These are phyloP conservation scores for Cantharis flavilabris DNA, from an alignment of 2,888 invertebrate species.

Conservation along the genomic window DNA sequence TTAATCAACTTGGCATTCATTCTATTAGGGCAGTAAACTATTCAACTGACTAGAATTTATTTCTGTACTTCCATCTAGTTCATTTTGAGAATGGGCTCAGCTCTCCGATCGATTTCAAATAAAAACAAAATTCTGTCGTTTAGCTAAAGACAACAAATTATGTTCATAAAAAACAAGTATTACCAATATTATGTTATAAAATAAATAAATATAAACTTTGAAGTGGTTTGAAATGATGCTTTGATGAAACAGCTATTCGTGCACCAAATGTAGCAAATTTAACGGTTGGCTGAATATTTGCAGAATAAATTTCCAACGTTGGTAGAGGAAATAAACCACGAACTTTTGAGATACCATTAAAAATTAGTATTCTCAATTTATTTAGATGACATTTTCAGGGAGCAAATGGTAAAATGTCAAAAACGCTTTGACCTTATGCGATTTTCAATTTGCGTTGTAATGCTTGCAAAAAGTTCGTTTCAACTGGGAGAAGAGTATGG, in stretches of 20 bases:
- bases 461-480: not conserved
- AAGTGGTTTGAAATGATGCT: not conserved
- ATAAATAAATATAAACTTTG: not conserved
- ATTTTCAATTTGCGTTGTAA: not conserved
- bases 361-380: not conserved
- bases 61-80: no score
- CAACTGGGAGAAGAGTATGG: not conserved
- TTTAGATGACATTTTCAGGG: not conserved
- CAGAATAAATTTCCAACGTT: not conserved
- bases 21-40: not conserved
- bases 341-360: not conserved
- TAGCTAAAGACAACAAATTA: no score
- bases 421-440: not conserved
- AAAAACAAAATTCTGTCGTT: no score
- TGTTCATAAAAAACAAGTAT: not conserved
- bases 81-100: not conserved
- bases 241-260: not conserved
- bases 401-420: not conserved
- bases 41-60: not conserved
- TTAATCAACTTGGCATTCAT: not conserved
- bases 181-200: not conserved
- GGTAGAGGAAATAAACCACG: not conserved
- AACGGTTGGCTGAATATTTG: not conserved
- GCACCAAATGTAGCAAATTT: not conserved
- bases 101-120: not conserved